A percentile compares a stretch with the other conserved stretches of the same genome.
These are phyloP conservation scores for Paramuricea clavata DNA, from an alignment of 92 coral and sea anemone species.

Conservation along the genomic window DNA sequence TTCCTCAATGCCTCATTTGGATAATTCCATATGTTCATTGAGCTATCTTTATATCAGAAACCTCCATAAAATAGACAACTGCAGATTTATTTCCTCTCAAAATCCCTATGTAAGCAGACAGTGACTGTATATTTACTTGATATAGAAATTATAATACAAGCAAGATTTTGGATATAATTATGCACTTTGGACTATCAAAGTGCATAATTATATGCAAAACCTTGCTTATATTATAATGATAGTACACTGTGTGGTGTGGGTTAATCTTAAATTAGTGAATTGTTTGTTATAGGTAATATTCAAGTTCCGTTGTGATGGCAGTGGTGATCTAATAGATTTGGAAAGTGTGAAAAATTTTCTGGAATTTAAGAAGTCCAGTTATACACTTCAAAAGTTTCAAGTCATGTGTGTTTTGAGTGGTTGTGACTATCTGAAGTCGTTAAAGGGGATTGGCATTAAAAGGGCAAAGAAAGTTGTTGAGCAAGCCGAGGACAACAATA, in stretches of 20 bases:
- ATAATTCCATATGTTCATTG: too few species aligned
- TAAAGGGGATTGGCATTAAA: slow-evolving; percentile 21
- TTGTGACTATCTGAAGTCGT: slow-evolving; percentile 4
- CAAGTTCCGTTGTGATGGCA: slow-evolving; percentile 6
- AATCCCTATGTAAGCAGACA: too few species aligned
- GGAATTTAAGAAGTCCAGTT: slow-evolving; percentile 10
- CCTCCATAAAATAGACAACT: too few species aligned
- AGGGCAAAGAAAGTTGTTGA: slow-evolving; percentile 18
- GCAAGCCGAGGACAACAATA: background rate
- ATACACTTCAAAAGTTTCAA: background rate
- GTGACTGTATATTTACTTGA: too few species aligned
- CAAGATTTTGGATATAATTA: background rate
- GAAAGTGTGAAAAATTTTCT: background rate
- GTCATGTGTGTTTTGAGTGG: slow-evolving; percentile 27
- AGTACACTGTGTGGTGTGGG: background rate
- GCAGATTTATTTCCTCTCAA: too few species aligned
- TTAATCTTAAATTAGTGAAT: background rate
- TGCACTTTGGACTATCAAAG: too few species aligned
- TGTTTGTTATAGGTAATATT: slow-evolving; percentile 1
- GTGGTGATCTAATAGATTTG: background rate
- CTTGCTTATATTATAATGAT: background rate
- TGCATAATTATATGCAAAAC: background rate
- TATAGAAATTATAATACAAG: too few species aligned
- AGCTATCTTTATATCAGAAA: too few species aligned
- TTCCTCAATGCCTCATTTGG: too few species aligned